phyloP scores from a whole-genome alignment of 1,140 invertebrate species.

The Lasioglossum albipes region DNA sequence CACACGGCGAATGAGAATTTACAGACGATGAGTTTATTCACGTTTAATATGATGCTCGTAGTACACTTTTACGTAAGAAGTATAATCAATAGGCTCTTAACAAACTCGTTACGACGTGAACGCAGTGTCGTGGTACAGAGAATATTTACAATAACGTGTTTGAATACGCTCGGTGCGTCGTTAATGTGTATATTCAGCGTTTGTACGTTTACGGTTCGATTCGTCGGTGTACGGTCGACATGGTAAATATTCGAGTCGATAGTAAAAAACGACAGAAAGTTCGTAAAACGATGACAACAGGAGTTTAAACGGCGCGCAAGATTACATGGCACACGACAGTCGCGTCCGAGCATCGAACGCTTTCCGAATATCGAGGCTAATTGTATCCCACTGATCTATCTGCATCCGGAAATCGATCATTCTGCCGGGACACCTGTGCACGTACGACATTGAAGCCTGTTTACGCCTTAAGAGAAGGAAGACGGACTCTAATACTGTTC shows the following conservation, averaged over 20 bases:
- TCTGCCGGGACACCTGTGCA: not conserved
- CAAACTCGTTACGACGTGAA: constrained; percentile 55
- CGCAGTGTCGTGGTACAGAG: constrained; percentile 47
- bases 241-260: constrained; percentile 13
- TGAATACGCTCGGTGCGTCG: not conserved
- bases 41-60: constrained; percentile 64
- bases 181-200: constrained; percentile 14
- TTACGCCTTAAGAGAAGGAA: constrained; percentile 42
- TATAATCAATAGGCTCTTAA: constrained; percentile 63
- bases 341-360: not conserved
- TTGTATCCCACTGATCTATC: constrained; percentile 16
- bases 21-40: constrained; percentile 72
- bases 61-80: constrained; percentile 66
- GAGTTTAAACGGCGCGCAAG: constrained; percentile 4
- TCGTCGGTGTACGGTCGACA: constrained; percentile 19
- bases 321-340: not conserved
- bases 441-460: constrained; percentile 7
- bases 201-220: constrained; percentile 42
- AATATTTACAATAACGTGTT: constrained; percentile 61
- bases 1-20: constrained; percentile 55
- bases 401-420: constrained; percentile 18
- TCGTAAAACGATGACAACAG: constrained; percentile 8
- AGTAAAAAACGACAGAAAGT: constrained; percentile 29
- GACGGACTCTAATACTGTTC: constrained; percentile 64
- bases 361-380: not conserved